phyloP scores from a whole-genome alignment of 2,113 vertebrate species.

The Pollimyrus isidori region DNA sequence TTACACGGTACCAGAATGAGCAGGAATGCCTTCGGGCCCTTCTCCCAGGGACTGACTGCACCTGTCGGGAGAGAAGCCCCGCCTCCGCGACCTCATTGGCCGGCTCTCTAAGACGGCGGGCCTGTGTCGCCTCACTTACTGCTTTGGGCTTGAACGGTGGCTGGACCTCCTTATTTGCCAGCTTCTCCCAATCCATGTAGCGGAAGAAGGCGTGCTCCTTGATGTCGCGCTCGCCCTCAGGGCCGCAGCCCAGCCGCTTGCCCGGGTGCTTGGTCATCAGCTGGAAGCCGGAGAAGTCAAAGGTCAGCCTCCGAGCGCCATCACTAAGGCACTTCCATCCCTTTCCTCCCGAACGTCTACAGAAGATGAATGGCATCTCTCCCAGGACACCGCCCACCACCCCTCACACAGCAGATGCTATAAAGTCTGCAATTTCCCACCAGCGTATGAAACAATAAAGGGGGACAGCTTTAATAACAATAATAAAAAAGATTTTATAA shows the following conservation, averaged over 20 bases:
- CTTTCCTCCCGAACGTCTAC: background rate
- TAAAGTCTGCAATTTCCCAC: background rate
- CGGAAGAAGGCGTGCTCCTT: constrained; percentile 96
- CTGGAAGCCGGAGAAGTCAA: constrained; percentile 46
- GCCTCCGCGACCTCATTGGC: background rate
- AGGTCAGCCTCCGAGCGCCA: background rate
- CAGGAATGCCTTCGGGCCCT: background rate
- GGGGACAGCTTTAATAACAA: background rate
- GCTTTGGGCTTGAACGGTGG: constrained; percentile 96
- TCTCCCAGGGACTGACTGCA: background rate
- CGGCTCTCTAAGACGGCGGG: background rate
- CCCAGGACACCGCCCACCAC: background rate
- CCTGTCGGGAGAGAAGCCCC: background rate
- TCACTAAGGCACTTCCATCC: background rate
- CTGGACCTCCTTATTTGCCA: constrained; percentile 90
- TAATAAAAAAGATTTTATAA: background rate
- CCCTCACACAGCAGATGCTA: background rate
- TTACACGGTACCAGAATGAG: background rate
- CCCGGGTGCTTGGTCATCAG: constrained; percentile 96
- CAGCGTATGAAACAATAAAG: background rate
- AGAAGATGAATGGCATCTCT: background rate
- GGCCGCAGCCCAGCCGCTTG: constrained; percentile 89
- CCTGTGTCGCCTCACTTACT: constrained; percentile 65
- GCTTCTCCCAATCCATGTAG: constrained; percentile 97
- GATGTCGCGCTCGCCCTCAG: constrained; percentile 90